Conservation (phyloP, 1,140 invertebrate genomes). For the Papilio polyxenes region DNA sequence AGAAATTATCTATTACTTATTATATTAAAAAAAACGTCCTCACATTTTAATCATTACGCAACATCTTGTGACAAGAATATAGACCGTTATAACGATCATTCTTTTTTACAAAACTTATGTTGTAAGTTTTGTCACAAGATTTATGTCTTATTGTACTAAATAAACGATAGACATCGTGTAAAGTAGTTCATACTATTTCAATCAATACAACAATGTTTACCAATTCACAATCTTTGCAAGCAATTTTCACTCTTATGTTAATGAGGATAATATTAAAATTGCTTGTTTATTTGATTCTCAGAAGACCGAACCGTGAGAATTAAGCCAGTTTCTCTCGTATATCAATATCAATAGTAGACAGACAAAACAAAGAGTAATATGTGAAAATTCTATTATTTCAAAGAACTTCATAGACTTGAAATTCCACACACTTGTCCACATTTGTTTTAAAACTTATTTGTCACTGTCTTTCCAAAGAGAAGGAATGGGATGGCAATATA, state of each 20-base stretch:
- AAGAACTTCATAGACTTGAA: neutral
- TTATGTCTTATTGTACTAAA: neutral
- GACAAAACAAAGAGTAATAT: slow-evolving; percentile 22
- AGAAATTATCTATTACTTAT: no score
- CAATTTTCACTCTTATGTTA: slow-evolving; percentile 26
- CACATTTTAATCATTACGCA: no score
- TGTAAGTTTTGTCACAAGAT: neutral
- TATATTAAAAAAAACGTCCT: no score
- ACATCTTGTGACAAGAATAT: no score
- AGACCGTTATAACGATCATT: no score
- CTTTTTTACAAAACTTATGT: no score
- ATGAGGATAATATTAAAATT: neutral
- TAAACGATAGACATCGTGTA: slow-evolving; percentile 15
- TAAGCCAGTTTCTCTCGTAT: slow-evolving; percentile 25
- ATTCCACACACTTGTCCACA: neutral
- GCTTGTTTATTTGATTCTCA: slow-evolving; percentile 25
- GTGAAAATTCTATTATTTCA: slow-evolving; percentile 11
- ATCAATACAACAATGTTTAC: slow-evolving; percentile 32
- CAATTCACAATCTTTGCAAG: neutral
- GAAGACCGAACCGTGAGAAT: slow-evolving; percentile 23
- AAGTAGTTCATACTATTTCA: slow-evolving; percentile 18
- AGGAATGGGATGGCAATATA: no score
- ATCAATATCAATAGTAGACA: neutral
- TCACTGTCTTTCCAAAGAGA: no score
- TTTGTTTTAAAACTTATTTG: no score